Percentiles rank a stretch among this genome's conserved stretches.
Conservation (phyloP, 2,113 vertebrate species). For the Pelecanoides urinatrix region DNA sequence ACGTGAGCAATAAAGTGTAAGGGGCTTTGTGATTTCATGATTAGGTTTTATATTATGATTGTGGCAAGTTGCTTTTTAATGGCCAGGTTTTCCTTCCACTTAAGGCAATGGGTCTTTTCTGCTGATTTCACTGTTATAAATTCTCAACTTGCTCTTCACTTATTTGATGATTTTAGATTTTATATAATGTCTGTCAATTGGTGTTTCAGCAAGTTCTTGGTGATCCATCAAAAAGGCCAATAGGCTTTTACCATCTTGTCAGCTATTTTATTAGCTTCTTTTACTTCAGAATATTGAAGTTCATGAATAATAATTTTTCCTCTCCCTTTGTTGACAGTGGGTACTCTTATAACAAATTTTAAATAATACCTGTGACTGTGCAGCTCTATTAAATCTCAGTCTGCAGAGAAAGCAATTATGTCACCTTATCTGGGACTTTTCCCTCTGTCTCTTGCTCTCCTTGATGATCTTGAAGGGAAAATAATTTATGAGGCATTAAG, state of each 20-base stretch:
- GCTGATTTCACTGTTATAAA: background rate
- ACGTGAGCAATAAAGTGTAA: background rate
- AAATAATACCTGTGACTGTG: background rate
- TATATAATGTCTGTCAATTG: background rate
- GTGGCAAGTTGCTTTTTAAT: background rate
- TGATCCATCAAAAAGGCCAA: constrained; percentile 21
- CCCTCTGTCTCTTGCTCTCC: background rate
- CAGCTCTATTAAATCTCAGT: background rate
- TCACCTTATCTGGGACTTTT: background rate
- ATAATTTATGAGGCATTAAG: constrained; percentile 22
- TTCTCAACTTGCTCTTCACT: background rate
- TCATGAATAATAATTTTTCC: background rate
- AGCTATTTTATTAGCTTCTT: constrained; percentile 30
- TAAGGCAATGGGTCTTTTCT: background rate
- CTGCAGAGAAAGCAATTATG: constrained; percentile 16
- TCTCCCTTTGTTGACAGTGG: background rate
- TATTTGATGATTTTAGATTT: constrained; percentile 13
- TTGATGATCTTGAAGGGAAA: constrained; percentile 1
- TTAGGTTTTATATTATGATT: background rate
- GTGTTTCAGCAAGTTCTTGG: constrained; percentile 13
- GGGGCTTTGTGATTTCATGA: background rate
- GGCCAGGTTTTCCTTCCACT: background rate
- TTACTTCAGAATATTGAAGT: constrained; percentile 26
- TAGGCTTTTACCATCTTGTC: background rate
- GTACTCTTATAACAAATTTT: background rate